These are phyloP conservation scores for Tetragonula carbonaria DNA, from an alignment of 2,888 invertebrate species.

Conservation along the genomic window DNA sequence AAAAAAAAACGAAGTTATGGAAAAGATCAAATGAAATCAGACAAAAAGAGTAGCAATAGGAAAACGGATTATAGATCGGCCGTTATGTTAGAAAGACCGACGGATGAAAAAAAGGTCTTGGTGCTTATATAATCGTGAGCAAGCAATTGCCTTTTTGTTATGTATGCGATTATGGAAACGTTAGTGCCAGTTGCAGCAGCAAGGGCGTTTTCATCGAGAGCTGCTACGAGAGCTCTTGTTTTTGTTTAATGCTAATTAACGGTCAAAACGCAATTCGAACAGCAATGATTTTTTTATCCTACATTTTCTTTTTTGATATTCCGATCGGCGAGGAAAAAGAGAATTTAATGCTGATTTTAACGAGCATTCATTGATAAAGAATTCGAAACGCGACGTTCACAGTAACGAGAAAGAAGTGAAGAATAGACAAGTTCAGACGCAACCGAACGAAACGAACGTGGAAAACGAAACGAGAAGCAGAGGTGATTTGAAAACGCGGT, in stretches of 20 bases:
- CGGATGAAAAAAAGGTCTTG: slow-evolving; percentile 42
- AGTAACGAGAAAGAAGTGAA: slow-evolving; percentile 37
- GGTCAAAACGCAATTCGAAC: slow-evolving; percentile 2
- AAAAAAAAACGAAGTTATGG: slow-evolving; percentile 49
- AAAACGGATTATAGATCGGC: slow-evolving; percentile 54
- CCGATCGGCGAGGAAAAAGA: not conserved
- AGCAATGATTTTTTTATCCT: not conserved
- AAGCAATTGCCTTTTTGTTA: slow-evolving; percentile 65
- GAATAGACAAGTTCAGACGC: slow-evolving; percentile 36
- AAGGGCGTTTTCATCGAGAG: slow-evolving; percentile 29
- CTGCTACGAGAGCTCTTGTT: slow-evolving; percentile 5
- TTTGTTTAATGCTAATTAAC: not conserved
- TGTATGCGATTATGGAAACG: slow-evolving; percentile 65
- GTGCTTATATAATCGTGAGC: slow-evolving; percentile 63
- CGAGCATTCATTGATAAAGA: not conserved
- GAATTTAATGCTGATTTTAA: not conserved
- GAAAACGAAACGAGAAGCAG: slow-evolving; percentile 47
- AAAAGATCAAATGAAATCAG: slow-evolving; percentile 52
- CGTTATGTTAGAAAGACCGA: slow-evolving; percentile 52
- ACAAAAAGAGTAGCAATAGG: slow-evolving; percentile 53
- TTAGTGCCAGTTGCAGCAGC: slow-evolving; percentile 66
- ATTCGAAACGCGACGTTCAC: slow-evolving; percentile 18
- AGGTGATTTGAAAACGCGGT: slow-evolving; percentile 59
- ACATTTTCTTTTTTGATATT: too few relatives aligned
- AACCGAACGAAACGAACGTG: slow-evolving; percentile 52